Conservation (phyloP, 2,113 vertebrate species). For the Chamaea fasciata region DNA sequence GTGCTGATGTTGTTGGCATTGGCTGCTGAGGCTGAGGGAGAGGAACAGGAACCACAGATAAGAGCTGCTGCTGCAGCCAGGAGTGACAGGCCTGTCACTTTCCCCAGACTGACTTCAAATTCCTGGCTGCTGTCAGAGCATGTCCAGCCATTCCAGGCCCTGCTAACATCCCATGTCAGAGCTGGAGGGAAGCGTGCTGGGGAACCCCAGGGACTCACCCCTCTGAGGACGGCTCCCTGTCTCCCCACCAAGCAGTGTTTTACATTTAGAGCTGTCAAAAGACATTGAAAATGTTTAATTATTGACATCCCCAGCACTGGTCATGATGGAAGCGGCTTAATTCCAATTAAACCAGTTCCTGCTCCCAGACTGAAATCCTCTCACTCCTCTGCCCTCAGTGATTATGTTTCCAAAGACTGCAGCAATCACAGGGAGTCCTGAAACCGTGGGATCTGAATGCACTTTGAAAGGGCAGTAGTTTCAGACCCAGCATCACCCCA, state of each 20-base stretch:
- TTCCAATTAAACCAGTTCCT: neutral
- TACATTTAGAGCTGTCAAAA: neutral
- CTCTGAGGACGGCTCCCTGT: neutral
- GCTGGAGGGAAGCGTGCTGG: neutral
- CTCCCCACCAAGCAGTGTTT: neutral
- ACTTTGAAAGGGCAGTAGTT: neutral
- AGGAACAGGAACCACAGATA: neutral
- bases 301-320: neutral
- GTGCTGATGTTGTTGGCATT: neutral
- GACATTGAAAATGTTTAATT: neutral
- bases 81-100: neutral
- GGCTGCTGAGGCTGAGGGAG: neutral
- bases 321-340: neutral
- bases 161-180: neutral
- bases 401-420: neutral
- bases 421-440: neutral
- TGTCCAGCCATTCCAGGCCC: neutral
- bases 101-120: neutral
- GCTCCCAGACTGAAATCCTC: neutral
- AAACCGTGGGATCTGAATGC: neutral
- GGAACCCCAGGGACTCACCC: neutral
- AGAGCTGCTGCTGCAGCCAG: neutral
- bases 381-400: rapidly evolving
- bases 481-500: neutral
- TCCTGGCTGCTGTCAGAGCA: neutral